Conservation (phyloP, 2,797 vertebrate species). For the Acanthopagrus latus region DNA sequence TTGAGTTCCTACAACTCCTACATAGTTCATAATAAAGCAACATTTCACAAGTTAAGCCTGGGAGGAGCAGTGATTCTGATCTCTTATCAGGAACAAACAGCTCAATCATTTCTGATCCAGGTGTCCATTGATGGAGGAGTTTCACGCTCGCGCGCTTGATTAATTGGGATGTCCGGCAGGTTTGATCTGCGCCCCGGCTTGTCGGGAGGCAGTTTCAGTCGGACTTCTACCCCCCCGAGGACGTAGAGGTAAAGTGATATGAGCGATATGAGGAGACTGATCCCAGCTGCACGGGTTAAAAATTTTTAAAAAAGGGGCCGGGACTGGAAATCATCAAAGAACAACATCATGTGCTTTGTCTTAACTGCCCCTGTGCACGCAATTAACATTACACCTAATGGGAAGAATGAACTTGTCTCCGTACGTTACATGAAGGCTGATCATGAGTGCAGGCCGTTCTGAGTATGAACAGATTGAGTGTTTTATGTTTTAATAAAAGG, state of each 20-base stretch:
- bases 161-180: constrained; percentile 68
- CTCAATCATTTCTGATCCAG: constrained; percentile 53
- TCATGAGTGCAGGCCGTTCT: neutral
- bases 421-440: neutral
- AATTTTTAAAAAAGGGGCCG: constrained; percentile 48
- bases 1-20: neutral
- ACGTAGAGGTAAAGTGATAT: constrained; percentile 63
- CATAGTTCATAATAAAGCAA: neutral
- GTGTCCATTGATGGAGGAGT: constrained; percentile 56
- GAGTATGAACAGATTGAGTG: neutral
- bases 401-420: constrained; percentile 27
- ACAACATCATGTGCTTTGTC: constrained; percentile 41
- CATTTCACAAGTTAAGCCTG: neutral
- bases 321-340: constrained; percentile 67
- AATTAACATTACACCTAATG: neutral
- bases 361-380: constrained; percentile 17
- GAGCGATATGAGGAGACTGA: constrained; percentile 53
- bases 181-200: constrained; percentile 57
- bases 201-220: constrained; percentile 54
- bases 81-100: neutral
- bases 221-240: constrained; percentile 37
- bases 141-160: constrained; percentile 75
- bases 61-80: constrained; percentile 4
- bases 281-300: constrained; percentile 38
- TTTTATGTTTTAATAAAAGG: too few relatives aligned